phyloP scores from a whole-genome alignment of 2,888 invertebrate species.

The Drosophila meridiana region DNA sequence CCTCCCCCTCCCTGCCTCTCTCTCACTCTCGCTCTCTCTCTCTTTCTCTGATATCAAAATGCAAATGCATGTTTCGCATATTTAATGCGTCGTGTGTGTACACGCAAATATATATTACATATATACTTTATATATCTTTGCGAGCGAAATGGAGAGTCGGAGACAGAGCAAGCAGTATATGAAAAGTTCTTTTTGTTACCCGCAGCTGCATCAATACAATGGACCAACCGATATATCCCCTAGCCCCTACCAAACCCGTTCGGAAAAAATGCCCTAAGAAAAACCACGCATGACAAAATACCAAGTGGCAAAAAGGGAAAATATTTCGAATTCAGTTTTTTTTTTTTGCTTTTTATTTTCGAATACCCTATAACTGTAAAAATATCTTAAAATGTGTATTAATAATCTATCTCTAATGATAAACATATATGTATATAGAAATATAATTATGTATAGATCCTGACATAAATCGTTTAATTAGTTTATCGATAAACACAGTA shows the following conservation, averaged over 20 bases:
- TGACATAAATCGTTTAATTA: background rate
- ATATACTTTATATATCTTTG: conserved; percentile 27
- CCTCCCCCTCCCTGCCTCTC: background rate
- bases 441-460: background rate
- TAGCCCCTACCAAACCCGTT: conserved; percentile 8
- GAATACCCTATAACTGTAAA: conserved; percentile 28
- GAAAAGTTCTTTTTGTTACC: conserved; percentile 65
- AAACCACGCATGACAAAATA: conserved; percentile 78
- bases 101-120: conserved; percentile 39
- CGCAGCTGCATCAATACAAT: conserved; percentile 73
- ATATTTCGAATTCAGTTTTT: conserved; percentile 30
- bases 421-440: background rate
- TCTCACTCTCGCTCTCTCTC: background rate
- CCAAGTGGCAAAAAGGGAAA: conserved; percentile 61
- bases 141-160: background rate
- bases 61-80: conserved; percentile 75
- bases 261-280: conserved; percentile 36
- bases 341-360: background rate
- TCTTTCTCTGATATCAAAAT: conserved; percentile 60
- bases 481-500: background rate
- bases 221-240: conserved; percentile 35
- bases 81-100: conserved; percentile 64
- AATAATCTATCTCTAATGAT: no score
- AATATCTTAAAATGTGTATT: background rate
- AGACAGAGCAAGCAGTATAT: conserved; percentile 27